Conservation (phyloP, 92 coral and sea anemone species). For the Nematostella vectensis region DNA sequence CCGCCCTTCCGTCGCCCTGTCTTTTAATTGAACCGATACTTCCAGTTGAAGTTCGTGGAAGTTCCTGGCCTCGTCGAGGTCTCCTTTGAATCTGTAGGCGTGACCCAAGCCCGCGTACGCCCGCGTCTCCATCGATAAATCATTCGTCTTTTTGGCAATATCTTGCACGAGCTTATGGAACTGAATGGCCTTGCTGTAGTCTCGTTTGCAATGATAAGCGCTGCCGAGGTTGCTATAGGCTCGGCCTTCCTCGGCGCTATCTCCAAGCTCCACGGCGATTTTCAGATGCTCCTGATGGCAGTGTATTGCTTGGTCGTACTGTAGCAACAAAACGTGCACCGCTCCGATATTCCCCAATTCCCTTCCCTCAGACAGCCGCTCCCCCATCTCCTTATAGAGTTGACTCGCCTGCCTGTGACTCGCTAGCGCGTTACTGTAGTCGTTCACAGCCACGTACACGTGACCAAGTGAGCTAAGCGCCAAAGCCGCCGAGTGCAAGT, state of each 20-base stretch:
- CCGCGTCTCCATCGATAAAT: constrained; percentile 78
- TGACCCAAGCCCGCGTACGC: constrained; percentile 96
- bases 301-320: constrained; percentile 68
- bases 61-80: constrained; percentile 57
- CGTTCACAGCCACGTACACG: constrained; percentile 73
- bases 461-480: constrained; percentile 91
- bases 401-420: constrained; percentile 80
- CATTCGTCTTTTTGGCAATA: constrained; percentile 69
- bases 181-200: constrained; percentile 68
- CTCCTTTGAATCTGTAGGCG: constrained; percentile 78
- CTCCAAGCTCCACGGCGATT: constrained; percentile 63
- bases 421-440: constrained; percentile 74
- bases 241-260: constrained; percentile 71
- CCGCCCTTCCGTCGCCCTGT: constrained; percentile 88
- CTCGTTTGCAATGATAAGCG: constrained; percentile 82
- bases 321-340: constrained; percentile 73
- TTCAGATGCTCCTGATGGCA: constrained; percentile 85
- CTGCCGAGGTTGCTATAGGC: constrained; percentile 94
- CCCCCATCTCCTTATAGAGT: constrained; percentile 73
- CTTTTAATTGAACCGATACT: constrained; percentile 75
- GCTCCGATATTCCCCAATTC: constrained; percentile 95
- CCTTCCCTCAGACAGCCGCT: constrained; percentile 76
- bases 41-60: constrained; percentile 87
- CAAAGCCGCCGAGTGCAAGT: constrained; percentile 70
- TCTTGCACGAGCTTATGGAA: constrained; percentile 65